Evolutionary conservation across 1,140 invertebrate genomes (phyloP).

Genomic region (Drosophila sechellia): DNA sequence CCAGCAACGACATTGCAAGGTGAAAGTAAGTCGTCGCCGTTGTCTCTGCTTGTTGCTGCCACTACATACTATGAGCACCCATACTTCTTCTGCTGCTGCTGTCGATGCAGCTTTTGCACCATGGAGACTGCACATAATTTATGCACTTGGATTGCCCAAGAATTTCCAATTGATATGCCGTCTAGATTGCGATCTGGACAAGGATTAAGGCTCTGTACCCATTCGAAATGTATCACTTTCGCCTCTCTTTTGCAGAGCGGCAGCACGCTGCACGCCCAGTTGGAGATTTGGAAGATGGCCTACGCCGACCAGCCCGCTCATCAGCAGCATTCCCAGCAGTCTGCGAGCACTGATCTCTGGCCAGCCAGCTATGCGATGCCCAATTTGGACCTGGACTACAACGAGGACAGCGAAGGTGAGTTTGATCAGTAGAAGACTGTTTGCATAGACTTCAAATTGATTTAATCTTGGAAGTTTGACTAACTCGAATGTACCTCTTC

Average conservation of each 20-base stretch:
- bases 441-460: not conserved
- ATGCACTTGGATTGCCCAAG: slow-evolving; percentile 68
- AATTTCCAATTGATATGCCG: slow-evolving; percentile 74
- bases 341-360: slow-evolving; percentile 34
- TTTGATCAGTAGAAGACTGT: not conserved
- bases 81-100: not conserved
- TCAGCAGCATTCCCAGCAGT: slow-evolving; percentile 25
- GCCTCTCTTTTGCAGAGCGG: slow-evolving; percentile 88
- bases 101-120: slow-evolving; percentile 1
- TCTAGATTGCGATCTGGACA: slow-evolving; percentile 75
- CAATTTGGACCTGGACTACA: slow-evolving; percentile 48
- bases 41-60: slow-evolving; percentile 33
- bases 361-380: slow-evolving; percentile 38
- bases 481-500: slow-evolving; percentile 7
- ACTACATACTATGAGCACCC: too few species aligned
- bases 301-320: slow-evolving; percentile 68
- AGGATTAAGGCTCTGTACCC: slow-evolving; percentile 63
- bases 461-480: not conserved
- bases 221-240: slow-evolving; percentile 63
- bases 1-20: slow-evolving; percentile 84
- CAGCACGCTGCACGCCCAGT: slow-evolving; percentile 92
- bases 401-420: slow-evolving; percentile 73
- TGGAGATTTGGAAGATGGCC: slow-evolving; percentile 96
- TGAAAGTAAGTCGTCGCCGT: slow-evolving; percentile 80
- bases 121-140: slow-evolving; percentile 63